Evolutionary conservation across 2,113 vertebrate species (phyloP).

Genomic region (Eubucco bourcierii): DNA sequence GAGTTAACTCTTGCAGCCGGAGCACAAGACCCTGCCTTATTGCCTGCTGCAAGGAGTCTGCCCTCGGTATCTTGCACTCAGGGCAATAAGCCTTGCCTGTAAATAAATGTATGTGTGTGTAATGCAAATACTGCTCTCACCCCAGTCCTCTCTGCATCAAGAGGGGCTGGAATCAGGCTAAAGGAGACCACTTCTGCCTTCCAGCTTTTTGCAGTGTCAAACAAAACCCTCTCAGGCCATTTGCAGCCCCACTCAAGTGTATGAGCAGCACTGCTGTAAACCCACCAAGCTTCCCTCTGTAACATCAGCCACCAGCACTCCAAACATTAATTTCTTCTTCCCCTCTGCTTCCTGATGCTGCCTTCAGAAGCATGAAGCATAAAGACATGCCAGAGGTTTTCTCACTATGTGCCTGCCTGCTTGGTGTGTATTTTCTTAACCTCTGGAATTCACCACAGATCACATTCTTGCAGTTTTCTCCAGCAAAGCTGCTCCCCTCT

Average conservation of each 20-base stretch:
- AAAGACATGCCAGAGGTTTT: neutral
- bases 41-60: neutral
- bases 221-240: neutral
- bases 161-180: neutral
- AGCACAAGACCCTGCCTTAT: neutral
- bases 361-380: neutral
- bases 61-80: neutral
- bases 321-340: neutral
- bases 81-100: neutral
- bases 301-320: neutral
- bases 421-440: constrained; percentile 27
- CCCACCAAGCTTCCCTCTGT: neutral
- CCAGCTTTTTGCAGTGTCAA: neutral
- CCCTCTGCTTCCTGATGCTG: neutral
- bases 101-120: neutral
- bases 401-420: neutral
- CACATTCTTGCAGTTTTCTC: neutral
- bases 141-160: neutral
- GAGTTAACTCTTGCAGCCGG: neutral
- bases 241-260: neutral
- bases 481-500: neutral
- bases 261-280: neutral
- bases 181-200: neutral
- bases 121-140: neutral
- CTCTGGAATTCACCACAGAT: constrained; percentile 4